Percentiles rank a stretch among this genome's conserved stretches.
Evolutionary conservation across 2,888 invertebrate species (phyloP).

Genomic region (Euphydryas editha): DNA sequence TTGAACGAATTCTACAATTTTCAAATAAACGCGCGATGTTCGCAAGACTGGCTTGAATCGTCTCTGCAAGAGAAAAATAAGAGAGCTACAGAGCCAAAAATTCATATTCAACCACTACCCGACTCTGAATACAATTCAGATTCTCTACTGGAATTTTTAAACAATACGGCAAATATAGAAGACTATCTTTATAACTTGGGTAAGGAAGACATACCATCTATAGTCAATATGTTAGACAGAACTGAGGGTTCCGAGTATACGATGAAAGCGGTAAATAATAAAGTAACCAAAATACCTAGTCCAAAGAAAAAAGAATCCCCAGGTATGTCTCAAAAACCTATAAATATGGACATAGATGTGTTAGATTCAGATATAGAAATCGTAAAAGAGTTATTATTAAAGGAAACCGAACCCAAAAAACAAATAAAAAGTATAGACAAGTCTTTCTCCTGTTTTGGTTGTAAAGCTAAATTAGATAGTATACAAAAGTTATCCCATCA

Average conservation of each 20-base stretch:
- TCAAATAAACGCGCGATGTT: constrained; percentile 73
- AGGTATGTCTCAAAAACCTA: constrained; percentile 47
- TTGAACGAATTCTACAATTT: constrained; percentile 75
- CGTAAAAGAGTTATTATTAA: constrained; percentile 66
- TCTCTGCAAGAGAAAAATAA: constrained; percentile 61
- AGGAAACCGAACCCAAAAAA: constrained; percentile 59
- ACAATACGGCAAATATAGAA: constrained; percentile 76
- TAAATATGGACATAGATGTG: constrained; percentile 72
- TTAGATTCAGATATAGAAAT: constrained; percentile 71
- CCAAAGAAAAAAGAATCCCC: constrained; percentile 63
- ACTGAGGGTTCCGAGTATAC: constrained; percentile 58
- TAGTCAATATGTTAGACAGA: constrained; percentile 73
- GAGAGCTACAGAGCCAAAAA: constrained; percentile 63
- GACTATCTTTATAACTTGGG: constrained; percentile 74
- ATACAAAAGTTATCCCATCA: constrained; percentile 68
- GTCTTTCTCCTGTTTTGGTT: constrained; percentile 66
- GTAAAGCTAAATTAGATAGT: constrained; percentile 62
- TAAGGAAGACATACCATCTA: constrained; percentile 76
- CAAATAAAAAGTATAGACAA: constrained; percentile 50
- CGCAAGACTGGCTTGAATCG: constrained; percentile 76
- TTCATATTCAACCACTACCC: constrained; percentile 70
- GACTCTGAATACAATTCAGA: constrained; percentile 79
- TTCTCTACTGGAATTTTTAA: constrained; percentile 75
- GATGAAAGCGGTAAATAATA: constrained; percentile 47
- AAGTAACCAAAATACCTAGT: constrained; percentile 59